Evolutionary conservation across 1,140 invertebrate genomes (phyloP).

Genomic region (Lepidurus couesii): DNA sequence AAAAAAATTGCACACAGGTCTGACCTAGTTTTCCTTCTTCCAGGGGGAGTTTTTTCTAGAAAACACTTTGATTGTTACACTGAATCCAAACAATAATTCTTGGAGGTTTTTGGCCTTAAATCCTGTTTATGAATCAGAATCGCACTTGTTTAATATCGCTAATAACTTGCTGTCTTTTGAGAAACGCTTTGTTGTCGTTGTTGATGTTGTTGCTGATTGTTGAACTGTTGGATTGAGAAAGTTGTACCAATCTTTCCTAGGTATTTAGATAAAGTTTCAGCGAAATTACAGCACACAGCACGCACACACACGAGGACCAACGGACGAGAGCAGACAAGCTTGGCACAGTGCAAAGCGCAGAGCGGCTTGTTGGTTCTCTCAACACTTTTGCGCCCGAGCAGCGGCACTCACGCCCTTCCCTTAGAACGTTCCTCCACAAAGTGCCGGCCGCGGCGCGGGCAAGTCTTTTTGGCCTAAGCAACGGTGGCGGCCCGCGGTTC

Average conservation of each 20-base stretch:
- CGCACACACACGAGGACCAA: background rate
- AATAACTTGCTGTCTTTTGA: too few relatives aligned
- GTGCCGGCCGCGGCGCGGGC: slow-evolving; percentile 18
- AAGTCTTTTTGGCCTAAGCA: slow-evolving; percentile 19
- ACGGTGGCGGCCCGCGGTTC: slow-evolving; percentile 19
- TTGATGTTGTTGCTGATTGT: too few relatives aligned
- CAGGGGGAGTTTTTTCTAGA: too few relatives aligned
- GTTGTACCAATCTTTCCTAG: background rate
- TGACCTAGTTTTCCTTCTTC: too few relatives aligned
- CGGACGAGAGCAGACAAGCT: background rate
- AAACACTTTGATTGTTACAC: too few relatives aligned
- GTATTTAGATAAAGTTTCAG: too few relatives aligned
- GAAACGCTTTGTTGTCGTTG: too few relatives aligned
- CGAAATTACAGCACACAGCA: background rate
- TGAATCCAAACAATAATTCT: too few relatives aligned
- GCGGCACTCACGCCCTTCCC: slow-evolving; percentile 20
- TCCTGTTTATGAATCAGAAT: too few relatives aligned
- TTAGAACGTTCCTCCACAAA: slow-evolving; percentile 22
- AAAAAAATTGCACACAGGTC: too few relatives aligned
- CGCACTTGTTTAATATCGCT: too few relatives aligned
- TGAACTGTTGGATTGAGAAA: background rate
- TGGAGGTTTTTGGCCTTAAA: too few relatives aligned
- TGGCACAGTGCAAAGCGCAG: background rate
- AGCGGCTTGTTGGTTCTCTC: background rate
- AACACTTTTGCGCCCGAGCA: slow-evolving; percentile 18